Conservation (phyloP, 2,797 vertebrate species). For the Clarias fuscus region DNA sequence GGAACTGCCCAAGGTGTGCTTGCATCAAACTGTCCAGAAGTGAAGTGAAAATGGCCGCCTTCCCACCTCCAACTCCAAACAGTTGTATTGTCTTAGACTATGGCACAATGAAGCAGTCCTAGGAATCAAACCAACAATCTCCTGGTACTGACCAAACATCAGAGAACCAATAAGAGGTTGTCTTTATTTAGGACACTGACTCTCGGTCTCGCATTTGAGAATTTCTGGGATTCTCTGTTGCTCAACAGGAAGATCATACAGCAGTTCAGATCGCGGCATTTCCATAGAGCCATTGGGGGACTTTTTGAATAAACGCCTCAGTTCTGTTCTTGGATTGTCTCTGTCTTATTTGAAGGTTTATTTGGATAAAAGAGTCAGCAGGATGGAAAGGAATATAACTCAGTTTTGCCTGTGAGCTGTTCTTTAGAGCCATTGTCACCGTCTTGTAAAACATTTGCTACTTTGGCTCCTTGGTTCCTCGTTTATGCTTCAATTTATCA, state of each 20-base stretch:
- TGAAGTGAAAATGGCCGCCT: no score
- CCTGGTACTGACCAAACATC: not conserved
- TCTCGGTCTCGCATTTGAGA: not conserved
- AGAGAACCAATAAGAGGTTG: not conserved
- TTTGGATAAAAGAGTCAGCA: not conserved
- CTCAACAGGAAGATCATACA: not conserved
- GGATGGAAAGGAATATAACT: conserved; percentile 1
- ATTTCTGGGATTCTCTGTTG: not conserved
- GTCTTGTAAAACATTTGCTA: conserved; percentile 27
- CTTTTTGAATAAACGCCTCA: not conserved
- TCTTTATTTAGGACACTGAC: not conserved
- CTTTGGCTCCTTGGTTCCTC: conserved; percentile 44
- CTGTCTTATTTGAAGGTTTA: not conserved
- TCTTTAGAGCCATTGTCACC: conserved; percentile 45
- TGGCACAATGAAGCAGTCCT: not conserved
- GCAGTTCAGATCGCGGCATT: not conserved
- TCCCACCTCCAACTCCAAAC: not conserved
- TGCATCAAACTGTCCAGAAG: not conserved
- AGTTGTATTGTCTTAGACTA: not conserved
- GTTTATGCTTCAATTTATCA: not conserved
- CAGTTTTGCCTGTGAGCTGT: conserved; percentile 43
- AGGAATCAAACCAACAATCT: not conserved
- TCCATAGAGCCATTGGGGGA: not conserved
- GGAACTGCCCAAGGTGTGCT: not conserved
- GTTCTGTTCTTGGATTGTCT: not conserved